These are phyloP conservation scores for Heterodera schachtii DNA, from an alignment of 1,140 invertebrate genomes.

Conservation along the genomic window DNA sequence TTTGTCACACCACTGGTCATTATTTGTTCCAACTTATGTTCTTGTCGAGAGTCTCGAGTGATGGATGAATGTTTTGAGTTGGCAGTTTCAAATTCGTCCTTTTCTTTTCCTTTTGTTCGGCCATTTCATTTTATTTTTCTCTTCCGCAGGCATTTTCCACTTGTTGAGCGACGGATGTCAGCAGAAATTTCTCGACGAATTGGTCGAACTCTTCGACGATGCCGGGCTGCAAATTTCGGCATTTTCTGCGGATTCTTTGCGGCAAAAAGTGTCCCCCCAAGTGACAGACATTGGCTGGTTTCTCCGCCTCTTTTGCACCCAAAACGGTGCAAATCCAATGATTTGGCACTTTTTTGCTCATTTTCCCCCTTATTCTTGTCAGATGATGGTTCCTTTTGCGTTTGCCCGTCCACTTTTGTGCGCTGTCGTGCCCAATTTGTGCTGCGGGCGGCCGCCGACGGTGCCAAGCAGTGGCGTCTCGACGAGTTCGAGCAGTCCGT, in stretches of 20 bases:
- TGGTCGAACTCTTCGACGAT: neutral
- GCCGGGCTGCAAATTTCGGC: neutral
- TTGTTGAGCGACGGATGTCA: neutral
- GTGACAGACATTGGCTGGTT: constrained; percentile 3
- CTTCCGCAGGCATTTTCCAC: neutral
- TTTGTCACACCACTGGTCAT: too few relatives aligned
- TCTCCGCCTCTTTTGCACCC: neutral
- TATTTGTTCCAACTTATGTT: too few relatives aligned
- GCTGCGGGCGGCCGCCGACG: neutral
- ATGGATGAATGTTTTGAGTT: too few relatives aligned
- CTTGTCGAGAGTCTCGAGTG: too few relatives aligned
- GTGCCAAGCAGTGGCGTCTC: neutral
- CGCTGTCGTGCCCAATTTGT: neutral
- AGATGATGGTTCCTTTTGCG: constrained; percentile 1
- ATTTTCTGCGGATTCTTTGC: neutral
- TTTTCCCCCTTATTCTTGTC: neutral
- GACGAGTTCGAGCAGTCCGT: constrained; percentile 3
- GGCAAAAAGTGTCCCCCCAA: neutral
- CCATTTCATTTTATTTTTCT: too few relatives aligned
- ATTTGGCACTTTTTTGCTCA: neutral
- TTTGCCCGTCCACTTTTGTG: neutral
- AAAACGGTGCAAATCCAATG: neutral
- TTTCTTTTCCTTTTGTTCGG: too few relatives aligned
- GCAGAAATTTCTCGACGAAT: neutral
- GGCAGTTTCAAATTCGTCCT: too few relatives aligned